Evolutionary conservation across 2,797 vertebrate genomes (phyloP), one percentile per base, ranked within the genome.

Genomic region (Salmo trutta): DNA sequence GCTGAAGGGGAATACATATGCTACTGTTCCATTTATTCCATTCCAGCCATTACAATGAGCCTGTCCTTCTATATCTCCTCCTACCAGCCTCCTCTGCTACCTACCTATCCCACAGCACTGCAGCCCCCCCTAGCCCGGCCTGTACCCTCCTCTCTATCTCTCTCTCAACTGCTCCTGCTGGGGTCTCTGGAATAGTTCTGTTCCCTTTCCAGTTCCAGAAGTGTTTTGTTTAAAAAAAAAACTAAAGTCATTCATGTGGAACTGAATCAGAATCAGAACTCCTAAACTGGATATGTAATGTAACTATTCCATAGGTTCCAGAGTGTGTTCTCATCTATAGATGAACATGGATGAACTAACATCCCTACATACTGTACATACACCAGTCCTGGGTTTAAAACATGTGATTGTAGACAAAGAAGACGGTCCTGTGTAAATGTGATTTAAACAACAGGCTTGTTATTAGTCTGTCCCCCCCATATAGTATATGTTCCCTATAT

Each of bases 361-460:
- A 66, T 15, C 8, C 41, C 41, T 59, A 5, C 54, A 4, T 59
- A 54, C 53, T 54, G 41, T 41, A 41, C 41, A 59, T 8, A 59
- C 56, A 24, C 59, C n/a, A 21, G 59, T 62, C 59, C 59, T 62
- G 59, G n/a, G 21, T 62, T 62, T 62, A 62, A 62, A 62, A n/a
- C n/a, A 59, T 19, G n/a, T 21, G 54, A 56, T 19, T 56, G 17
- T n/a, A 4, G 59, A 21, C 59, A 62, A 62, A 21, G 59, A 62
- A n/a, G 17, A 62, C n/a, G 1, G 59, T 62, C 59, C 59, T 24
- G 7, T 41, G 41, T 41, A 10, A 62, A 21, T 24, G 21, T 14
- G 59, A 62, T 62, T 8, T 7, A 24, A 62, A 62, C 1, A 24
- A 62, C n/a, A 62, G 59, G 59, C 59, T 62, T 24, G n/a, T 59